Evolutionary conservation across 1,140 invertebrate genomes (phyloP), one percentile per base, ranked within the genome.

Genomic region (Chironomus striatipennis): DNA sequence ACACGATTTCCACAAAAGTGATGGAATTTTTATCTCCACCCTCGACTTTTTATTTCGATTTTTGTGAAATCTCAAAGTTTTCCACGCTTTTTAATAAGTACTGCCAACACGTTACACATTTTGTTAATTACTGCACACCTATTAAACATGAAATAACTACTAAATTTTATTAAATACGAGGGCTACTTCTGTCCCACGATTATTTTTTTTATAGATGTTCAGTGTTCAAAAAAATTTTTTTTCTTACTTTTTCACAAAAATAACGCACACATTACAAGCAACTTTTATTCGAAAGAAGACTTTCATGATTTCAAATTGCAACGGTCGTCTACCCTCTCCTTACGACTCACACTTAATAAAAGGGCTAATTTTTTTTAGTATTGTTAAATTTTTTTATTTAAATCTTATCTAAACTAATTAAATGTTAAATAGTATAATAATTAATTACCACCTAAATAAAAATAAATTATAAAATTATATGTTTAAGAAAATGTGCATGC

Each of bases 11-110:
- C 65, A 20, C 65, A 70, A 70, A 18, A 70, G 18, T 70, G 65
- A 70, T 70, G 65, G 65, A 70, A 70, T 70, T 70, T 70, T 70
- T 70, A 18, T 70, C 65, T 70, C 65, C 65, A 70, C 65, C 65
- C 65, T 70, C 65, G 20, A 70, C 17, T 21, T 70, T 20, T 70
- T 70, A 17, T 17, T 20, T 21, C 17, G 10, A 70, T 18, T 70
- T 70, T 70, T 17, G 17, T 17, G 65, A 70, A 70, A 70, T 20
- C 18, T 70, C 65, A 70, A 70, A 70, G 65, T 70, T 70, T 70
- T 70, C 65, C 65, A 70, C 65, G 65, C 17, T 70, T 70, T 20
- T 70, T 70, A 70, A 70, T 70, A 9, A 70, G 65, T 70, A 70
- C 65, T 18, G 5, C 65, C 17, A 70, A 70, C 20, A 20, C 20